Conservation (phyloP, 2,113 vertebrate genomes). For the Scalopus aquaticus region DNA sequence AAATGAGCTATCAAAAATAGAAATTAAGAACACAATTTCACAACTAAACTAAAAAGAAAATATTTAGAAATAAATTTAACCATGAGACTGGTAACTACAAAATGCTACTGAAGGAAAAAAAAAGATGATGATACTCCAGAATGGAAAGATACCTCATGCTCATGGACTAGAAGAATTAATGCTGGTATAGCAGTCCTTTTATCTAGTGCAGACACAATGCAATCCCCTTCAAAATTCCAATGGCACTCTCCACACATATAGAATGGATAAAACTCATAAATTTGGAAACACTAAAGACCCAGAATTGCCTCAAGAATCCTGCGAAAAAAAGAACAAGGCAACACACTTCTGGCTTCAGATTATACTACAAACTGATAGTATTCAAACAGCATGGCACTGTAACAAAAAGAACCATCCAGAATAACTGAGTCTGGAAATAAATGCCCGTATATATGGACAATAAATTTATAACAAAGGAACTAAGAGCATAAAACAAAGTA, state of each 20-base stretch:
- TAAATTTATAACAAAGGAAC: neutral
- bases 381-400: neutral
- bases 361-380: neutral
- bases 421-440: neutral
- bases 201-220: neutral
- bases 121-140: too few species aligned
- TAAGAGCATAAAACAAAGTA: neutral
- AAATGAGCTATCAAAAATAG: too few species aligned
- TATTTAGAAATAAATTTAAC: too few species aligned
- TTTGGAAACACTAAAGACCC: neutral
- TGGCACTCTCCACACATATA: neutral
- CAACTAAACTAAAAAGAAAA: too few species aligned
- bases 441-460: neutral
- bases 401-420: neutral
- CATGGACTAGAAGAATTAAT: neutral
- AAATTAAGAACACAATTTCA: too few species aligned
- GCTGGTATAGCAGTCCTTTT: neutral
- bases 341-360: neutral
- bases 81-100: too few species aligned
- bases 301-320: neutral
- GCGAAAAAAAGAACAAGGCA: neutral
- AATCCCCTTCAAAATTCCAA: neutral
- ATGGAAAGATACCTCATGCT: neutral
- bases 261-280: neutral
- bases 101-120: too few species aligned